A percentile compares a stretch with the other conserved stretches of the same genome.
Evolutionary conservation across 2,888 invertebrate species (phyloP).

Genomic region (Tenthredo mesomela): DNA sequence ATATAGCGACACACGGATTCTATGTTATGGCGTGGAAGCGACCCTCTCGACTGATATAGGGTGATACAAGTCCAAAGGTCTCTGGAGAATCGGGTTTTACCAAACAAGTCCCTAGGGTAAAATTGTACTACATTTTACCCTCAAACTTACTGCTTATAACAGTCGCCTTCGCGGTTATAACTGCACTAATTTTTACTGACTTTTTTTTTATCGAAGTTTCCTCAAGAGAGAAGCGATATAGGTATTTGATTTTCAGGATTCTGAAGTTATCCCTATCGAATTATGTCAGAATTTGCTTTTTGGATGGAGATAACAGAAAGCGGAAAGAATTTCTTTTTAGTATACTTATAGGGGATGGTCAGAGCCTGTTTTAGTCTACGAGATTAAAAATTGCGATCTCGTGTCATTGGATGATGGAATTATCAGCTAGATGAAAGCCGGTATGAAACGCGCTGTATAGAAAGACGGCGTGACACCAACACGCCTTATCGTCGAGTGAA

Average conservation of each 20-base stretch:
- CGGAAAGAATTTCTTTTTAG: neutral
- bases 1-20: constrained; percentile 33
- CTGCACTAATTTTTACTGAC: neutral
- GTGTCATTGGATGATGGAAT: neutral
- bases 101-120: constrained; percentile 38
- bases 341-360: neutral
- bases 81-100: constrained; percentile 35
- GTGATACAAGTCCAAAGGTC: constrained; percentile 46
- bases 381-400: neutral
- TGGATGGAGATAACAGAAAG: neutral
- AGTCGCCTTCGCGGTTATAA: neutral
- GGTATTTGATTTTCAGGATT: neutral
- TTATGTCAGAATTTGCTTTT: neutral
- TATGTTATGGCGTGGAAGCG: constrained; percentile 25
- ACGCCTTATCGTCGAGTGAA: constrained; percentile 50
- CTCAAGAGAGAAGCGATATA: too few relatives aligned
- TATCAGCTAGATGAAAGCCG: neutral
- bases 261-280: neutral
- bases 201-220: neutral
- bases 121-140: constrained; percentile 27
- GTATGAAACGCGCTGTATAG: constrained; percentile 41
- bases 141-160: neutral
- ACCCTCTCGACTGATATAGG: constrained; percentile 45
- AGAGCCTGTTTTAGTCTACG: neutral
- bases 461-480: constrained; percentile 27